Conservation (phyloP, 2,113 vertebrate species). For the Lophochroa leadbeateri region DNA sequence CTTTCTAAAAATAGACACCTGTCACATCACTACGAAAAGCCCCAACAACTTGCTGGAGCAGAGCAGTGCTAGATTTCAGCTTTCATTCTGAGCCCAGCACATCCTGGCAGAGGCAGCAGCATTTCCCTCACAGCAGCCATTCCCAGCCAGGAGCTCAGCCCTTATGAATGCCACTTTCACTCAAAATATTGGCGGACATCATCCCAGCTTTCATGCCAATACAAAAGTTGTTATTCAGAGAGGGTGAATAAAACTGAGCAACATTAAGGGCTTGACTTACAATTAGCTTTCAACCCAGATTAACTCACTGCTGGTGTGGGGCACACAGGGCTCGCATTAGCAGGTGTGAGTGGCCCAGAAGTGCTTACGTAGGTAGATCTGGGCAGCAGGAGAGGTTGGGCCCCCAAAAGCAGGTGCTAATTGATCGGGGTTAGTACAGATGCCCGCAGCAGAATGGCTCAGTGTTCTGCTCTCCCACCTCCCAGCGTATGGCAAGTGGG, state of each 20-base stretch:
- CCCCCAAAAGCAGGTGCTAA: slow-evolving; percentile 45
- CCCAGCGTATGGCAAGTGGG: accelerated
- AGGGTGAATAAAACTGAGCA: not conserved
- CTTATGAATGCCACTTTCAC: slow-evolving; percentile 50
- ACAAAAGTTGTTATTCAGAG: not conserved
- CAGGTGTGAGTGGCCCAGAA: slow-evolving; percentile 26
- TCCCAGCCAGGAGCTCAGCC: not conserved
- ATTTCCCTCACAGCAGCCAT: not conserved
- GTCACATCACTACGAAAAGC: not conserved
- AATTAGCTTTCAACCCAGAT: not conserved
- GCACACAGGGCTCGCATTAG: not conserved
- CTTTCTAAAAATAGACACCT: not conserved
- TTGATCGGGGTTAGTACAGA: slow-evolving; percentile 35
- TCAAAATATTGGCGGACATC: not conserved
- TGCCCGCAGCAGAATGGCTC: not conserved
- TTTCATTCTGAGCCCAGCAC: accelerated
- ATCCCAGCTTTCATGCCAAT: not conserved
- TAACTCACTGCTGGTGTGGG: slow-evolving; percentile 3
- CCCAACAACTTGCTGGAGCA: not conserved
- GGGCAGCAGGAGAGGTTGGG: not conserved
- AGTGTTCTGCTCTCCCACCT: slow-evolving; percentile 11
- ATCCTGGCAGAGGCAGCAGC: not conserved
- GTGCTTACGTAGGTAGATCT: not conserved
- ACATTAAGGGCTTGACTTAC: slow-evolving; percentile 37
- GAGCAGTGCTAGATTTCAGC: not conserved